phyloP scores from a whole-genome alignment of 2,888 invertebrate genomes.

The Dasypogon diadema region DNA sequence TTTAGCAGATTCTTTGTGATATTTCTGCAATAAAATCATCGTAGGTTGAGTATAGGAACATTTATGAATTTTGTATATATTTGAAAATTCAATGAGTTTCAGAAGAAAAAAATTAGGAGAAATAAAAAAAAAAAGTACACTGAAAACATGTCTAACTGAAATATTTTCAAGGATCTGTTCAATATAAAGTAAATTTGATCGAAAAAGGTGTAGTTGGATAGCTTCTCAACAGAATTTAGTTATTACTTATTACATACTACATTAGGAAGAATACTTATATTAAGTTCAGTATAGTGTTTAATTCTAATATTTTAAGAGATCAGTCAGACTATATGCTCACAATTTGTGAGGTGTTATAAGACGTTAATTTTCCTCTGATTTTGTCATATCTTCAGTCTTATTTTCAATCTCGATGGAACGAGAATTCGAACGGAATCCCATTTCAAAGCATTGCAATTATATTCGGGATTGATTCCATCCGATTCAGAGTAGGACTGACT shows the following conservation, averaged over 20 bases:
- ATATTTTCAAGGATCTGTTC: conserved; percentile 22
- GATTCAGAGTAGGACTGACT: too few species aligned
- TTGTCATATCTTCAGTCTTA: background rate
- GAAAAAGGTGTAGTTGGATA: background rate
- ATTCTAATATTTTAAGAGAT: background rate
- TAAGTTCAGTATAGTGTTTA: background rate
- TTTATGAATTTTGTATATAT: conserved; percentile 53
- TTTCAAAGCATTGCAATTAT: too few species aligned
- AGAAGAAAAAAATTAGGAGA: conserved; percentile 36
- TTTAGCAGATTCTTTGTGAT: too few species aligned
- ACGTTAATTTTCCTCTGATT: background rate
- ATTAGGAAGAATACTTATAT: background rate
- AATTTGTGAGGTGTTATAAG: background rate
- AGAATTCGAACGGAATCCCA: too few species aligned
- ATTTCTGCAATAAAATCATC: too few species aligned
- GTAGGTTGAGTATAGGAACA: too few species aligned
- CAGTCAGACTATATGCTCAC: background rate
- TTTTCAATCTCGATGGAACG: too few species aligned
- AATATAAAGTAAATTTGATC: background rate
- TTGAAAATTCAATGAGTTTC: conserved; percentile 50
- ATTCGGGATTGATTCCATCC: too few species aligned
- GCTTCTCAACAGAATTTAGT: background rate
- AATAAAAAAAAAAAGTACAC: conserved; percentile 33
- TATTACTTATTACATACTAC: background rate
- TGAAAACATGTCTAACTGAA: conserved; percentile 20